These are phyloP conservation scores for Caenorhabditis sinica DNA, from an alignment of 2,888 invertebrate genomes.

Conservation along the genomic window DNA sequence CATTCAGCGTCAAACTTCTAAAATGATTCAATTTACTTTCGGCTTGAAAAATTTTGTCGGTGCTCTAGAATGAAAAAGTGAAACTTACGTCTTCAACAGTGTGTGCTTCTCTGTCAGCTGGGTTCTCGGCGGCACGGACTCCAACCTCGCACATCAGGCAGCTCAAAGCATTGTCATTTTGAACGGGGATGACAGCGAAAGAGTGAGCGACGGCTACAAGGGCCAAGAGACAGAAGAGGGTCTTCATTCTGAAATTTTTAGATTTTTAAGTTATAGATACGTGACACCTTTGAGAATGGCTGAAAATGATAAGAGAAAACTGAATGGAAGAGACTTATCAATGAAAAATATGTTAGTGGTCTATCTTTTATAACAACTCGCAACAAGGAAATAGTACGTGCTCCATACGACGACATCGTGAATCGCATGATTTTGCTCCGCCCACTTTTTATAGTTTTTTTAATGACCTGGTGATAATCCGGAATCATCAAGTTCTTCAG, in stretches of 20 bases:
- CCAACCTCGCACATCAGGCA: slow-evolving; percentile 71
- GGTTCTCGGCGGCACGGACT: slow-evolving; percentile 63
- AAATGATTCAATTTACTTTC: not conserved
- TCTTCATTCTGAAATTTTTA: slow-evolving; percentile 58
- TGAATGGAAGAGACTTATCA: slow-evolving; percentile 29
- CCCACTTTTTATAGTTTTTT: slow-evolving; percentile 18
- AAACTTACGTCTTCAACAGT: slow-evolving; percentile 62
- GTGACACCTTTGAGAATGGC: not conserved
- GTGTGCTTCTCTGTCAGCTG: slow-evolving; percentile 66
- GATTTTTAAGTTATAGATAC: not conserved
- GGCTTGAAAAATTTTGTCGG: not conserved
- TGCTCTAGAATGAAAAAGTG: not conserved
- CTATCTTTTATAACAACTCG: slow-evolving; percentile 37
- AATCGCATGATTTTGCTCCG: slow-evolving; percentile 40
- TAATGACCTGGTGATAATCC: slow-evolving; percentile 37
- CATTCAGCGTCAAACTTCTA: slow-evolving; percentile 71
- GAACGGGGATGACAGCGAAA: slow-evolving; percentile 38
- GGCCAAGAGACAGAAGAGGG: slow-evolving; percentile 55
- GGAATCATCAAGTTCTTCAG: slow-evolving; percentile 24
- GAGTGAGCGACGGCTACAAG: slow-evolving; percentile 59
- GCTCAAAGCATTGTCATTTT: slow-evolving; percentile 27
- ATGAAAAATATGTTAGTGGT: not conserved
- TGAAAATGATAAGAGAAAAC: slow-evolving; percentile 1
- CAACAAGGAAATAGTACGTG: slow-evolving; percentile 38
- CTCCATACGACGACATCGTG: not conserved